Evolutionary conservation across 2,888 invertebrate genomes (phyloP).

Genomic region (Mimas tiliae): DNA sequence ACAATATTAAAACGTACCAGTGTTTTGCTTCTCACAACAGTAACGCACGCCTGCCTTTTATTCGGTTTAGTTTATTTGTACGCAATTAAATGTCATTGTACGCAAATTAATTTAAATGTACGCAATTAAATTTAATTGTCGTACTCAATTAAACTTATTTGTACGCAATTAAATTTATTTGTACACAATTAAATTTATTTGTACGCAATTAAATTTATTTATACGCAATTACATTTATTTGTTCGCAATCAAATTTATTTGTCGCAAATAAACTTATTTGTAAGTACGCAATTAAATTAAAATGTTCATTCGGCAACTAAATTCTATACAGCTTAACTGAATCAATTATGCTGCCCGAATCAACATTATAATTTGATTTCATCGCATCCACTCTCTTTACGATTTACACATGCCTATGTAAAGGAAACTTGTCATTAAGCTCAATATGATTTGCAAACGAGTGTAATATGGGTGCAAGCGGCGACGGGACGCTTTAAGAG

Average conservation of each 20-base stretch:
- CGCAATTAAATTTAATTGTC: too few species aligned
- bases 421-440: constrained; percentile 13
- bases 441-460: constrained; percentile 39
- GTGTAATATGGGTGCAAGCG: constrained; percentile 51
- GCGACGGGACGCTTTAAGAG: constrained; percentile 84
- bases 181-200: too few species aligned
- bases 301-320: not conserved
- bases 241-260: too few species aligned
- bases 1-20: constrained; percentile 52
- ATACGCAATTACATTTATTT: too few species aligned
- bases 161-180: not conserved
- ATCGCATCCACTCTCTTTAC: not conserved
- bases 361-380: not conserved
- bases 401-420: constrained; percentile 1
- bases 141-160: too few species aligned
- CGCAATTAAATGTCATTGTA: not conserved
- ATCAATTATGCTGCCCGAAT: not conserved
- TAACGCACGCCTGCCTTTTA: constrained; percentile 47
- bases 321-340: not conserved
- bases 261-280: too few species aligned
- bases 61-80: constrained; percentile 21
- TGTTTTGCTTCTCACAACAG: constrained; percentile 64
- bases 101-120: too few species aligned
- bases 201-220: too few species aligned
- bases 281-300: not conserved